These are phyloP conservation scores for Antechinus flavipes DNA, from an alignment of 2,113 vertebrate genomes.

Conservation along the genomic window DNA sequence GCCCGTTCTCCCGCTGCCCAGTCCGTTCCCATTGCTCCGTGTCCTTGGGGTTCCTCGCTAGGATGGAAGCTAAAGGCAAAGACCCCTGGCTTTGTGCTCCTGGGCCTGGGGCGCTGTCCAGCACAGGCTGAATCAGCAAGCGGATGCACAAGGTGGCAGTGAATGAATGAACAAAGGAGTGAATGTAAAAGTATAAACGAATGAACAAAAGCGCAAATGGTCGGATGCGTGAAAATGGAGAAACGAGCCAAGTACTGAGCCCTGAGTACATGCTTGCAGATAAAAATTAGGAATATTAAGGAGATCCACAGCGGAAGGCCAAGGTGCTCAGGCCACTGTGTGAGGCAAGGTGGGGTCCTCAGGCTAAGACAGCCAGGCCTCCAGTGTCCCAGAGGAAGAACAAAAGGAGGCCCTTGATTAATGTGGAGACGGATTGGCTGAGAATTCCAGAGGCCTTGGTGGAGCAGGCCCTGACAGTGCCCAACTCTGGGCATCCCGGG, in stretches of 20 bases:
- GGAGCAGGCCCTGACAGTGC: not conserved
- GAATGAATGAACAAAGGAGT: not conserved
- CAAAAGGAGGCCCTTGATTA: not conserved
- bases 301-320: not conserved
- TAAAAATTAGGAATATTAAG: not conserved
- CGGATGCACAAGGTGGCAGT: too few species aligned
- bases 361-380: too few species aligned
- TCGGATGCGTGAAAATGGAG: too few species aligned
- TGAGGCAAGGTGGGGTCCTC: not conserved
- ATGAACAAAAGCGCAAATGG: not conserved
- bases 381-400: not conserved
- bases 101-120: not conserved
- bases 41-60: not conserved
- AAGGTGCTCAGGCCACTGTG: not conserved
- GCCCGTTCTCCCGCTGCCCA: not conserved
- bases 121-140: too few species aligned
- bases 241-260: not conserved
- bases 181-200: not conserved
- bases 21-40: too few species aligned
- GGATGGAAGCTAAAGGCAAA: not conserved
- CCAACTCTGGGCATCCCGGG: not conserved
- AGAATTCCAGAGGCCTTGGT: not conserved
- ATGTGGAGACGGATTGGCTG: not conserved
- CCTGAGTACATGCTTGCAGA: not conserved
- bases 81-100: too few species aligned